These are phyloP conservation scores for Pomatorhinus ruficollis DNA, from an alignment of 2,113 vertebrate genomes.

Conservation along the genomic window DNA sequence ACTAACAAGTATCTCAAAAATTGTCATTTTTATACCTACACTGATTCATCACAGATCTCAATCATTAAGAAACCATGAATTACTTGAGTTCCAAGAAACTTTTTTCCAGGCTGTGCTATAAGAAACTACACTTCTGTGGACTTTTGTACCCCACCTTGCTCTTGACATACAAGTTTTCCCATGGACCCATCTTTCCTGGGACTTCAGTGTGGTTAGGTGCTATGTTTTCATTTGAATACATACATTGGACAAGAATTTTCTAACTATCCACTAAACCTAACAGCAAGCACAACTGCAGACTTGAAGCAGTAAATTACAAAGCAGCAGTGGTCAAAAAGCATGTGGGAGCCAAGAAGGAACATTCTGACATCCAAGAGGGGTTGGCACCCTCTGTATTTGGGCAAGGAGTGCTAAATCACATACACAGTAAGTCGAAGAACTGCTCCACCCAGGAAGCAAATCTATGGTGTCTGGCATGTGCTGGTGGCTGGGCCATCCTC, in stretches of 20 bases:
- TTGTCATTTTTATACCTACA: not conserved
- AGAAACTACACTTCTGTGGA: not conserved
- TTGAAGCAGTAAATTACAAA: constrained; percentile 18
- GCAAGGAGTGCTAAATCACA: not conserved
- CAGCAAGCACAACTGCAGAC: not conserved
- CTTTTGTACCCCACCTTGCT: not conserved
- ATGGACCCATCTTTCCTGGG: not conserved
- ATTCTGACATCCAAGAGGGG: not conserved
- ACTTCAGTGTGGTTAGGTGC: not conserved
- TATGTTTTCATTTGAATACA: not conserved
- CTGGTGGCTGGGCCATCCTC: not conserved
- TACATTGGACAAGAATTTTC: not conserved
- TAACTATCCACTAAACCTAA: not conserved
- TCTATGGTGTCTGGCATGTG: not conserved
- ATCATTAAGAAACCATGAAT: not conserved
- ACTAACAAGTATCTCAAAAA: not conserved
- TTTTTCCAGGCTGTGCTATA: not conserved
- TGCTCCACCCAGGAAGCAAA: not conserved
- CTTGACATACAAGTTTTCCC: not conserved
- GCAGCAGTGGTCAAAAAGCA: not conserved
- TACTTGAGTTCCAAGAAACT: not conserved
- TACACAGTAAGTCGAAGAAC: not conserved
- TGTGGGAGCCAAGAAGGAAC: not conserved
- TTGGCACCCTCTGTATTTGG: not conserved
- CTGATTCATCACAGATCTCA: not conserved